Evolutionary conservation across 1,140 invertebrate species (phyloP), one percentile per base, ranked within the genome.

Genomic region (Hirudo medicinalis): DNA sequence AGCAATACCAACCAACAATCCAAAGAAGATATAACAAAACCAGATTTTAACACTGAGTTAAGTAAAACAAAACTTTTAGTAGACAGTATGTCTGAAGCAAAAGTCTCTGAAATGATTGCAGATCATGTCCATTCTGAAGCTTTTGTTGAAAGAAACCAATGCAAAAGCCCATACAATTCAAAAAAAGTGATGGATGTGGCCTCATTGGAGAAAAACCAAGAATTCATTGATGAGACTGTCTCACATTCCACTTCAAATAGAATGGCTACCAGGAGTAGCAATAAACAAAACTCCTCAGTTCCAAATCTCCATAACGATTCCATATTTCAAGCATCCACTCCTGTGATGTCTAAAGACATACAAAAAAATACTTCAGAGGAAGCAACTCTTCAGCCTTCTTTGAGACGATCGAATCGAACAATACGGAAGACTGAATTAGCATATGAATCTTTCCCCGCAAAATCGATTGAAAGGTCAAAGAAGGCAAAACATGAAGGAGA

Each of bases 201-300:
- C 22, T 5, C 11, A 19, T 15, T 6, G 8, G 6, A 63, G 15
- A 63, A 63, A 25, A 63, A 63, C 11, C 22, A 32, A 0, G 57
- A 22, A 63, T 63, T 32, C 19, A 13, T 63, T 25, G 57, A 25
- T 63, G 57, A 63, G 22, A 32, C 22, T 63, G 29, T 63, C 11
- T 25, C 22, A 22, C 22, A 63, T 63, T 63, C 57, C 22, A 63
- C 22, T 19, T 22, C 29, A 63, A 63, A 22, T 63, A 63, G 57
- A 63, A 63, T 63, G 57, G 22, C 57, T 63, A 63, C 57, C 22
- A 63, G 57, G 15, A 63, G 57, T n/a, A 63, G 57, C 29, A 63
- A 63, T n/a, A 63, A 63, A 63, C 22, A 22, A 22, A 63, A 63
- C 4, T 63, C 43, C 43, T 49, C 43, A 49, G 11, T 49, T 49